Conservation (phyloP, 2,797 vertebrate genomes). For the Eremophila alpestris region DNA sequence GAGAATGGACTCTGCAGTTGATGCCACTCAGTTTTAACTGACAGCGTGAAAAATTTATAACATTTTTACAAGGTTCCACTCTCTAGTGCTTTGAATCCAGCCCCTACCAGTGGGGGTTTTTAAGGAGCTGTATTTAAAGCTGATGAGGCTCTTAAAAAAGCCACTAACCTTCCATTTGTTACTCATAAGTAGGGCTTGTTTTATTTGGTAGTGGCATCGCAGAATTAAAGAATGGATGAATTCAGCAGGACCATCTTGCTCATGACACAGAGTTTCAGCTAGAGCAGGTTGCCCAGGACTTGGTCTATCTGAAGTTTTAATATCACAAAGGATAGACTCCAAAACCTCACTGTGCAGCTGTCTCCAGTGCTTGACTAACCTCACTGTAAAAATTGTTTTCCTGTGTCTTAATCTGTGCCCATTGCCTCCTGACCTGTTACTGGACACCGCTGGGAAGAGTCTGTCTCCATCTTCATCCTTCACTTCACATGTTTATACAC, state of each 20-base stretch:
- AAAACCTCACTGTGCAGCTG: not conserved
- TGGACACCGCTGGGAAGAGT: not conserved
- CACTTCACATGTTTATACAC: not conserved
- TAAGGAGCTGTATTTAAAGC: not conserved
- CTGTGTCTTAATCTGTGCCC: not conserved
- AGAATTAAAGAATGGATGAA: not conserved
- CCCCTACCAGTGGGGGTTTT: not conserved
- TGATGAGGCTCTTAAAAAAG: not conserved
- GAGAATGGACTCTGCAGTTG: not conserved
- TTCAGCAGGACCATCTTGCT: not conserved
- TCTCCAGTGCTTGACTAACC: not conserved
- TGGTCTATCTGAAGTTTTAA: not conserved
- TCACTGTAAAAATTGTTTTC: not conserved
- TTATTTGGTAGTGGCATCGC: not conserved
- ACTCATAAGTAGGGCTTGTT: not conserved
- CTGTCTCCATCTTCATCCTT: not conserved
- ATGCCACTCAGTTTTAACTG: not conserved
- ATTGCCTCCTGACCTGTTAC: not conserved
- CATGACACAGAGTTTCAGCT: not conserved
- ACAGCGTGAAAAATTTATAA: not conserved
- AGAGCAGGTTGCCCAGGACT: not conserved
- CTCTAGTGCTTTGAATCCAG: not conserved
- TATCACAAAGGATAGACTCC: not conserved
- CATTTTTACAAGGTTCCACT: not conserved
- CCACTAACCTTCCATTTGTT: not conserved